Base-by-base conservation (phyloP, 2,888 invertebrate genomes). In the Euproctis similis region DNA sequence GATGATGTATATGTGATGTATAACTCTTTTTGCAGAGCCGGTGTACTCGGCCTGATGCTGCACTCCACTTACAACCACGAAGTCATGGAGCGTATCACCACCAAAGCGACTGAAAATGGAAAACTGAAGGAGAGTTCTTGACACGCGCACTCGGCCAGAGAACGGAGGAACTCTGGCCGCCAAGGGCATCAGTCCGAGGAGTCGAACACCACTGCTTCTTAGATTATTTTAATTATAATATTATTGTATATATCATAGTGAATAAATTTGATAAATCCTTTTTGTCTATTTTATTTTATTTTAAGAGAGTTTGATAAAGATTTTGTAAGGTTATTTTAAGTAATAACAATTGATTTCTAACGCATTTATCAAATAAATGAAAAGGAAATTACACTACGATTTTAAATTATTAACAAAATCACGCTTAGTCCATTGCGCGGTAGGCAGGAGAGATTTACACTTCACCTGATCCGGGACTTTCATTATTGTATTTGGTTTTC, bases 21-120 rank as follows among this genome's bases (percentile, higher is more conserved):
- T n/a, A n/a, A n/a, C n/a, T n/a, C 1, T 8, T 23, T 27, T 12
- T 12, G 66, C 49, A 89, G 98, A 33, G 96, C 96, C 22, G 97
- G 97, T 0, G 95, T 98, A 0, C 81, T 98, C 8, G 95, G 96
- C 0, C 85, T 98, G 1, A 93, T 98, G 92, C 81, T 98, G n/a
- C 97, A 98, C 68, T 96, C 97, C 4, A 97, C 97, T 0, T 96
- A 96, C 65, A 96, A 97, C 76, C 96, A 97, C 63, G 95, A 95
- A 50, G 87, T 94, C 1, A 93, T 95, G 91, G 93, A 94, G 55
- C 65, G 80, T 1, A 85, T 85, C 47, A 75, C 81, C 1, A 58
- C 57, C 8, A 81, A 81, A 32, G 70, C 57, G 10, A 70, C 62
- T 22, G 81, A 80, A 34, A 81, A 77, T 34, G 77, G 78, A 2